Conservation (phyloP, 2,888 invertebrate species). For the Osmoderma eremita region DNA sequence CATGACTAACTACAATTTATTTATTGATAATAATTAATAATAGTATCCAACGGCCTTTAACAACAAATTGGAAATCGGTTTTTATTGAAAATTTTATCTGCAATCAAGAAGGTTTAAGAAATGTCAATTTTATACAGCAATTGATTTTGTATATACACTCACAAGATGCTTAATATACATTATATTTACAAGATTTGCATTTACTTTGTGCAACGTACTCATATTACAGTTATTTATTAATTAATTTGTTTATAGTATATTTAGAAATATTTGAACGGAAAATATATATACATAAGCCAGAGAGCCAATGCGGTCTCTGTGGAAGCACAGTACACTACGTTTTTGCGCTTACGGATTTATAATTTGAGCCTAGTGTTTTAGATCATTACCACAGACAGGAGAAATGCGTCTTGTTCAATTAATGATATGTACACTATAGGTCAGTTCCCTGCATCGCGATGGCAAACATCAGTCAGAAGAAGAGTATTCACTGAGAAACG, state of each 20-base stretch:
- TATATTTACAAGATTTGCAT: no score
- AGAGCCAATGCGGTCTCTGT: constrained; percentile 37
- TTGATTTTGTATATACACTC: no score
- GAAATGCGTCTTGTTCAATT: constrained; percentile 37
- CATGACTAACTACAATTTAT: no score
- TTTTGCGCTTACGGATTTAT: constrained; percentile 39
- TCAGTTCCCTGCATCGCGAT: constrained; percentile 43
- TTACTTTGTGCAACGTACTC: constrained; percentile 29
- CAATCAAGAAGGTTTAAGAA: no score
- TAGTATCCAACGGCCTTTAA: no score
- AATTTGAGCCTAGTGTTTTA: constrained; percentile 33
- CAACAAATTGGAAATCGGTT: no score
- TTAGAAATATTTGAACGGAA: constrained; percentile 29
- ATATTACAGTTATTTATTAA: background rate
- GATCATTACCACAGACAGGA: constrained; percentile 38
- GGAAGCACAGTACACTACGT: constrained; percentile 46
- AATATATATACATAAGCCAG: constrained; percentile 41
- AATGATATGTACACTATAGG: constrained; percentile 48
- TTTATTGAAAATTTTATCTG: no score
- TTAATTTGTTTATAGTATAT: background rate
- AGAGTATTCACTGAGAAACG: constrained; percentile 71
- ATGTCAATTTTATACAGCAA: no score
- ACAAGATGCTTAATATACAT: background rate
- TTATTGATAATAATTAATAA: no score
- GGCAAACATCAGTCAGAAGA: constrained; percentile 59